Conservation (phyloP, 2,797 vertebrate genomes). For the Peromyscus aztecus region DNA sequence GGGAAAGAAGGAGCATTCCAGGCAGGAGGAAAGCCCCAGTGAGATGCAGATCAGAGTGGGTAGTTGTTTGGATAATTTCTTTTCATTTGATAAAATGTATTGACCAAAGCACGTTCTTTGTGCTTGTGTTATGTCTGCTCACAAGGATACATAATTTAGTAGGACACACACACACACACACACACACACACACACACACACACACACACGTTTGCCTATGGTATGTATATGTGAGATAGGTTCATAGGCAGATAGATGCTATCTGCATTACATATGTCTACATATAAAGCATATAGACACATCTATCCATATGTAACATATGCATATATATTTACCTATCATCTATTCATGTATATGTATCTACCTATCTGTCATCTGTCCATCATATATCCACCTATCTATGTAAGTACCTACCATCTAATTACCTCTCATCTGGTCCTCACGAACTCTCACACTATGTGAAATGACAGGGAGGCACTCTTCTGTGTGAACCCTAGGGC, state of each 20-base stretch:
- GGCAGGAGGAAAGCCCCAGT: not conserved
- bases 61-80: not conserved
- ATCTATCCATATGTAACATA: not conserved
- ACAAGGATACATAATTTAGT: not conserved
- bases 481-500: not conserved
- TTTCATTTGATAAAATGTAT: conserved; percentile 19
- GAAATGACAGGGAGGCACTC: not conserved
- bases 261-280: not conserved
- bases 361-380: not conserved
- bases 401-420: not conserved
- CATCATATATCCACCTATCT: not conserved
- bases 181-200: too few relatives aligned
- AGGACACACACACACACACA: not conserved
- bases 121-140: not conserved
- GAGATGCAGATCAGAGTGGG: not conserved
- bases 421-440: not conserved
- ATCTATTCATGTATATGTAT: not conserved
- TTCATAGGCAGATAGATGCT: not conserved
- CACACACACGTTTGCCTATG: too few relatives aligned
- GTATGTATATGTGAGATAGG: not conserved
- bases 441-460: not conserved
- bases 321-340: not conserved
- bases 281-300: not conserved
- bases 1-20: not conserved
- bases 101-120: not conserved